These are phyloP conservation scores for Felis catus DNA, from an alignment of 2,113 vertebrate species.

Conservation along the genomic window F.catus_Fca126_mat1.0 CM031417.1:53520501-53521000, in stretches of 20 bases:
- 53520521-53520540: not conserved
- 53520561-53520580: constrained; percentile 88
- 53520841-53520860: constrained; percentile 66
- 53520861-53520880: not conserved
- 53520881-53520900: constrained; percentile 13
- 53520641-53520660: constrained; percentile 87
- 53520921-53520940: not conserved
- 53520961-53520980: not conserved
- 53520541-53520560: constrained; percentile 6
- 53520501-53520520: not conserved
- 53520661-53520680: constrained; percentile 84
- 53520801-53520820: not conserved
- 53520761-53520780: constrained; percentile 45
- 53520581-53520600: constrained; percentile 91
- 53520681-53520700: constrained; percentile 86
- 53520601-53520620: constrained; percentile 91
- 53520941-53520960: not conserved
- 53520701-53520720: constrained; percentile 91
- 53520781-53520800: not conserved
- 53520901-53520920: not conserved
- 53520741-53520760: constrained; percentile 35
- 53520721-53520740: constrained; percentile 81
- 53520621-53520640: constrained; percentile 84
- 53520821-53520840: constrained; percentile 48
- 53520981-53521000: not conserved